These are phyloP conservation scores for Nothoprocta pentlandii DNA, from an alignment of 2,113 vertebrate species.

Conservation along the genomic window DNA sequence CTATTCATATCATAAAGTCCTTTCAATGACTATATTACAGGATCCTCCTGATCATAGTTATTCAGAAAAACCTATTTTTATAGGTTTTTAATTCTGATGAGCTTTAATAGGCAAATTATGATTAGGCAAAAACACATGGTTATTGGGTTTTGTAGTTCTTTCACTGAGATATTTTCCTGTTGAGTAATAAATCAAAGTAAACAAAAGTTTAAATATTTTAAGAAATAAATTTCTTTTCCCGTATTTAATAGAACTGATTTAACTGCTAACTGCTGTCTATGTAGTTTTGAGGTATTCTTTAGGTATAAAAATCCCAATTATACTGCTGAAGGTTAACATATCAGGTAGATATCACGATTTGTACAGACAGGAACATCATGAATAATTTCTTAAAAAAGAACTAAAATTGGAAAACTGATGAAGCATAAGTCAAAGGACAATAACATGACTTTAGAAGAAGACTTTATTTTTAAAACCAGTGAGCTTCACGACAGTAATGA, in stretches of 20 bases:
- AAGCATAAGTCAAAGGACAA: background rate
- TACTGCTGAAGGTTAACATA: background rate
- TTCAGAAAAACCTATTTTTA: background rate
- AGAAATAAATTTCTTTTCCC: background rate
- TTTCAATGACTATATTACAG: background rate
- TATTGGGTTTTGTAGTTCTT: background rate
- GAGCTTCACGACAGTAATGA: background rate
- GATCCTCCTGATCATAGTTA: background rate
- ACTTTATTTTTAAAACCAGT: background rate
- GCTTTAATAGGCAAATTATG: background rate
- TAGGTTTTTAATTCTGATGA: background rate
- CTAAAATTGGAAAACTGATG: background rate
- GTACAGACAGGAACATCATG: background rate
- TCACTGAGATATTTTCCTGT: background rate
- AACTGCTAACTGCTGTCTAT: background rate
- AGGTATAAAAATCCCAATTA: background rate
- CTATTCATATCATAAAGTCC: background rate
- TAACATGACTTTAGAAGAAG: background rate
- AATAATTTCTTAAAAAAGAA: background rate
- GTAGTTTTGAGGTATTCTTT: background rate
- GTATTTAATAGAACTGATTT: background rate
- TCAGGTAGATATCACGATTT: background rate
- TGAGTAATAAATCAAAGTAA: background rate
- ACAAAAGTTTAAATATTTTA: background rate
- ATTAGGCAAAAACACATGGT: too few relatives aligned